Base-by-base conservation (phyloP, 2,113 vertebrate genomes). In the Nothocercus nigrocapillus region DNA sequence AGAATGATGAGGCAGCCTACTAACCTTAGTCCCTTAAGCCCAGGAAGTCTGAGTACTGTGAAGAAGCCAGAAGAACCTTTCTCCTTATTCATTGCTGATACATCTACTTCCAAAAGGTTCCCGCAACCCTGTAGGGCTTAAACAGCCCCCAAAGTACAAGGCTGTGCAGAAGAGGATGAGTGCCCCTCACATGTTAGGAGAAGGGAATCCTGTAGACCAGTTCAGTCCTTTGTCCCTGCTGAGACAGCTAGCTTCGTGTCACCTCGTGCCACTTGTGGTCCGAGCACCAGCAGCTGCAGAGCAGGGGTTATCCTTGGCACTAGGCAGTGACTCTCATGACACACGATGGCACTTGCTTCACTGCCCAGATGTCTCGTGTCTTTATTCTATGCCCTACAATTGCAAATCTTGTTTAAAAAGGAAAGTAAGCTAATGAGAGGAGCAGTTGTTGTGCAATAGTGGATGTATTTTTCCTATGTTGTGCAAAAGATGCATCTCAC, bases 311-410 rank as follows among this genome's bases (percentile, higher is more conserved):
- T 86, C 68, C 90, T 90, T 94, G 58, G 74, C 89, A 79, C 91
- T 83, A 94, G 94, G 59, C 88, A 77, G 68, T 88, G 88, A 88
- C 68, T 93, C 62, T 75, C 49, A 62, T 95, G 88, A 83, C 85
- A 59, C 44, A 59, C 80, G 80, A 88, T 75, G 20, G 40, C 63
- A 58, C 62, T 96, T 94, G 68, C 77, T 94, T 94, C 82, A 85
- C 86, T 85, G 77, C 54, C 70, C 95, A 96, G 93, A 76, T 96
- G 85, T 83, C 53, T 69, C 63, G 24, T 15, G 11, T 74, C 53
- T 83, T 82, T 80, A 85, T 88, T 92, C 42, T 89, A 1, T 45
- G 56, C 11, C 28, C 51, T 85, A 75, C 59, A 77, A 12, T 76
- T 89, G 51, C 61, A 93, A 62, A 85, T 85, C 85, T 2, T 93